These are phyloP conservation scores for Pelobates cultripes DNA, from an alignment of 2,797 vertebrate genomes.

Conservation along the genomic window DNA sequence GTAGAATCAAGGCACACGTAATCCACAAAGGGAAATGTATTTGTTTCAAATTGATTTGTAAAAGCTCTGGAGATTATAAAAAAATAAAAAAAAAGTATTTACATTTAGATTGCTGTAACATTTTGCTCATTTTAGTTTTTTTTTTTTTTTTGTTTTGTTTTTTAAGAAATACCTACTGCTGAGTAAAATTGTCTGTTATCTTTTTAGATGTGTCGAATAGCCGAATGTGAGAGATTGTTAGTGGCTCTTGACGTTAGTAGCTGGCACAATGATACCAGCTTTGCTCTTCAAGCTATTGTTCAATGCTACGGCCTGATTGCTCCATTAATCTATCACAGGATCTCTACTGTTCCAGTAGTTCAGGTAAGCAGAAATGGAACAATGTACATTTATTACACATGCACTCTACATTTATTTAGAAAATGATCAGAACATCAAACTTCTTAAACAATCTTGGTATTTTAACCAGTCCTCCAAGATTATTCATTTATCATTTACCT, in stretches of 20 bases:
- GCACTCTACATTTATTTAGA: no score
- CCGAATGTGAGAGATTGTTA: constrained; percentile 85
- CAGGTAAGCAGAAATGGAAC: constrained; percentile 76
- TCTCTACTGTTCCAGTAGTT: constrained; percentile 76
- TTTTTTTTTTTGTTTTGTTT: not conserved
- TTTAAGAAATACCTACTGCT: constrained; percentile 28
- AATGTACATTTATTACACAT: no score
- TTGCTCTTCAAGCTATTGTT: constrained; percentile 82
- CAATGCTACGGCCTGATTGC: constrained; percentile 87
- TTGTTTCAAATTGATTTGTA: constrained; percentile 45
- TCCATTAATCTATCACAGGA: constrained; percentile 89
- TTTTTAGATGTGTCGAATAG: constrained; percentile 81
- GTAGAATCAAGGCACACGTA: constrained; percentile 43
- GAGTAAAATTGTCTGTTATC: constrained; percentile 55
- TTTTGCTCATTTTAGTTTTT: constrained; percentile 30
- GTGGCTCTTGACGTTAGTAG: constrained; percentile 85
- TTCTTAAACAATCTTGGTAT: no score
- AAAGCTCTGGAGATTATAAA: constrained; percentile 33
- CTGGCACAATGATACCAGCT: constrained; percentile 79
- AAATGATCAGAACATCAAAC: no score
- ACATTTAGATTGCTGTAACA: constrained; percentile 50
- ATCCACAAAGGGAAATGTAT: constrained; percentile 42
- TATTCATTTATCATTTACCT: no score
- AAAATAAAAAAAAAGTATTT: constrained; percentile 30
- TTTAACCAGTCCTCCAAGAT: no score